phyloP scores from a whole-genome alignment of 1,140 invertebrate genomes.

The Venturia canescens region DNA sequence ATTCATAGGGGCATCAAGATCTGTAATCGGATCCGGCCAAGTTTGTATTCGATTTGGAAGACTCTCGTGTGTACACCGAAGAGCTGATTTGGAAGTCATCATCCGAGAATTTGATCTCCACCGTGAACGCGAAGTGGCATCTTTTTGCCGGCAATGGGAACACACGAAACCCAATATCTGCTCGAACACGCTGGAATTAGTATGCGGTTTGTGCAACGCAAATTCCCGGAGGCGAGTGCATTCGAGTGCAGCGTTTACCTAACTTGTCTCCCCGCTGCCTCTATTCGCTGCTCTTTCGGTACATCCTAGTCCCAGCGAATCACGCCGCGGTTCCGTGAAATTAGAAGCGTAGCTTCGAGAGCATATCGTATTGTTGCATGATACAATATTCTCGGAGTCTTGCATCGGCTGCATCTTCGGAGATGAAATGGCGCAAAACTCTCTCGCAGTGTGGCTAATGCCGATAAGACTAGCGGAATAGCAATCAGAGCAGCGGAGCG shows the following conservation, averaged over 20 bases:
- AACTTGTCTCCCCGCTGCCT: conserved; percentile 41
- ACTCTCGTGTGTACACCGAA: background rate
- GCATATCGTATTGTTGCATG: background rate
- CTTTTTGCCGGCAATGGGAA: conserved; percentile 27
- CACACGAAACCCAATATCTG: conserved; percentile 34
- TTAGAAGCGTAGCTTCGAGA: conserved; percentile 21
- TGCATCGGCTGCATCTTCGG: background rate
- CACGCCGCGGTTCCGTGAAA: conserved; percentile 19
- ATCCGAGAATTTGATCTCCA: conserved; percentile 31
- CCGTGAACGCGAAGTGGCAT: conserved; percentile 40
- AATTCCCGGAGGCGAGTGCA: conserved; percentile 18
- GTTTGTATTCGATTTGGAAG: conserved; percentile 20
- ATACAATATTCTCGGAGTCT: background rate
- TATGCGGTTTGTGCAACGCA: conserved; percentile 42
- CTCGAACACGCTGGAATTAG: conserved; percentile 40
- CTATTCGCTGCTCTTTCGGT: background rate
- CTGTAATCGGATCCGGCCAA: background rate
- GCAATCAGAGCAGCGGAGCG: background rate
- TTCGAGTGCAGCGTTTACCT: conserved; percentile 32
- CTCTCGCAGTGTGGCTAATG: background rate
- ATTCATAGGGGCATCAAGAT: background rate
- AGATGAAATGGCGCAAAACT: background rate
- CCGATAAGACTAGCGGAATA: background rate
- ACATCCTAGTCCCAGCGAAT: background rate
- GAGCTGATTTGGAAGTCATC: background rate